Evolutionary conservation across 2,888 invertebrate genomes (phyloP).

Genomic region (Hofmannophila pseudospretella): DNA sequence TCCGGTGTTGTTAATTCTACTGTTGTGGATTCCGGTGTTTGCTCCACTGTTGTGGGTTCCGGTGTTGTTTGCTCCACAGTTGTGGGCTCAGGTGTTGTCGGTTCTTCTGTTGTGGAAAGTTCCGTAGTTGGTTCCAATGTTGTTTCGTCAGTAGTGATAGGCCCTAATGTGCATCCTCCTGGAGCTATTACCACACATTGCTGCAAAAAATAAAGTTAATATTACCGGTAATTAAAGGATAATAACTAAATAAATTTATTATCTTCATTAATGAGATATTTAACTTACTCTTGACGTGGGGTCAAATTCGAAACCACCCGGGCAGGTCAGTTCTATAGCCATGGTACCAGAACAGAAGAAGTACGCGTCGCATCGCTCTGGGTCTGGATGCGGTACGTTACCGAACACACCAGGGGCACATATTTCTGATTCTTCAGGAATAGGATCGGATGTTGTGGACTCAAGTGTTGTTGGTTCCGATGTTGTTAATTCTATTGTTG

Average conservation of each 20-base stretch:
- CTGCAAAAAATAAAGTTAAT: constrained; percentile 14
- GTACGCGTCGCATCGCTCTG: constrained; percentile 28
- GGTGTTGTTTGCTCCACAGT: no score
- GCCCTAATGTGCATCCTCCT: constrained; percentile 20
- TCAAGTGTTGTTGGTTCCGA: constrained; percentile 11
- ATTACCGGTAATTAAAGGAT: background rate
- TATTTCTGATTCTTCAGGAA: background rate
- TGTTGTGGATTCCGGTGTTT: no score
- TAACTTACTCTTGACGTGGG: constrained; percentile 16
- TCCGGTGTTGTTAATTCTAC: no score
- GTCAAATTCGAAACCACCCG: constrained; percentile 25
- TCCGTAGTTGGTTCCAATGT: background rate
- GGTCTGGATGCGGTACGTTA: constrained; percentile 34
- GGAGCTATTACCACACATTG: constrained; percentile 18
- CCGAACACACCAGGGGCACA: constrained; percentile 22
- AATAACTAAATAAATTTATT: background rate
- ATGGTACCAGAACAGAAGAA: constrained; percentile 27
- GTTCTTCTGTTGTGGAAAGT: background rate
- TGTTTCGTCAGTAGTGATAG: constrained; percentile 5
- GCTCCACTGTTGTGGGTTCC: no score
- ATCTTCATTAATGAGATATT: no score
- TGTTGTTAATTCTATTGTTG: constrained; percentile 10
- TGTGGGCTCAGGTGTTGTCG: no score
- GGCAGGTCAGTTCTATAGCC: constrained; percentile 18
- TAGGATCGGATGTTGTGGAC: constrained; percentile 4